phyloP scores from a whole-genome alignment of 2,888 invertebrate species.

The Patella pellucida region DNA sequence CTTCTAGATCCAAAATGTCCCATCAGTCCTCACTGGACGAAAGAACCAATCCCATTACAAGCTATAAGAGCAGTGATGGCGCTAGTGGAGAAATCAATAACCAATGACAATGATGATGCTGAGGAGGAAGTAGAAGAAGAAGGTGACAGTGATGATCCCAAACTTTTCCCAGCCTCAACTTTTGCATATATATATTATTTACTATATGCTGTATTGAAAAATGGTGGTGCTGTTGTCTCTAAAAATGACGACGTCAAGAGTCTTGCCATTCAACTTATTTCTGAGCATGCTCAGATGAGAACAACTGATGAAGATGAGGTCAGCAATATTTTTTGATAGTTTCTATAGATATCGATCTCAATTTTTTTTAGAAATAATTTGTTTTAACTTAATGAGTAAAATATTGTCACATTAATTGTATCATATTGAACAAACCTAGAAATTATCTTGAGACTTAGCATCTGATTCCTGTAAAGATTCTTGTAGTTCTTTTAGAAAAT shows the following conservation, averaged over 20 bases:
- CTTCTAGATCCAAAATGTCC: constrained; percentile 86
- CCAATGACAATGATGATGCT: constrained; percentile 17
- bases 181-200: constrained; percentile 89
- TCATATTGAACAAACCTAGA: no score
- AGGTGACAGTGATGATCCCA: constrained; percentile 26
- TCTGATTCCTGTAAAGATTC: no score
- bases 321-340: background rate
- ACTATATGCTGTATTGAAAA: constrained; percentile 72
- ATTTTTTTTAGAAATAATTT: no score
- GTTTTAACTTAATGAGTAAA: no score
- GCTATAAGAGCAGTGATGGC: constrained; percentile 78
- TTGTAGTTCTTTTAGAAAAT: no score
- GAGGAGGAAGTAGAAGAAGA: constrained; percentile 20
- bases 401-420: no score
- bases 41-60: constrained; percentile 78
- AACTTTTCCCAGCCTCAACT: constrained; percentile 78
- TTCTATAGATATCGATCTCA: no score
- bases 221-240: constrained; percentile 48
- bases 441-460: no score
- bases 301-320: constrained; percentile 22
- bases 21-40: constrained; percentile 83
- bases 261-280: constrained; percentile 66
- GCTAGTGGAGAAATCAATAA: constrained; percentile 62
- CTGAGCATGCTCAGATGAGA: constrained; percentile 80
- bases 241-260: constrained; percentile 53